phyloP scores from a whole-genome alignment of 1,140 invertebrate species.

The Papilio helenus region DNA sequence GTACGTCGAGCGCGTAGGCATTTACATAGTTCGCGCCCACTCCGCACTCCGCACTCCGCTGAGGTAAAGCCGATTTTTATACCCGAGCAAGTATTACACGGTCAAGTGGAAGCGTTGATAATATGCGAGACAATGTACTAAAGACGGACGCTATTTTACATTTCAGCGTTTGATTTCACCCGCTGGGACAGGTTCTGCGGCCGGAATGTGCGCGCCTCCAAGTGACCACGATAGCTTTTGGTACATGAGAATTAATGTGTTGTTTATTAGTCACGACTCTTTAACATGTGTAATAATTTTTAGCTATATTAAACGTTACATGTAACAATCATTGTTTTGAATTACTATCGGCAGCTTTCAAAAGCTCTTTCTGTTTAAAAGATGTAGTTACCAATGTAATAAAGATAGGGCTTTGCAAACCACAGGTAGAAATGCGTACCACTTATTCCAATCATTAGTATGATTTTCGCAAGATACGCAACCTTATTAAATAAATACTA shows the following conservation, averaged over 20 bases:
- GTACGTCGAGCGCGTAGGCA: slow-evolving; percentile 69
- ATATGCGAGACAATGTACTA: slow-evolving; percentile 59
- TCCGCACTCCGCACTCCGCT: slow-evolving; percentile 39
- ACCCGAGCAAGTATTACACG: slow-evolving; percentile 72
- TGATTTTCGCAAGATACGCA: background rate
- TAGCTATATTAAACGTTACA: background rate
- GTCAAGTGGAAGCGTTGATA: slow-evolving; percentile 66
- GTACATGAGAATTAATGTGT: slow-evolving; percentile 16
- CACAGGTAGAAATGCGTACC: background rate
- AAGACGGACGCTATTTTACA: slow-evolving; percentile 59
- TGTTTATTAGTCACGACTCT: slow-evolving; percentile 24
- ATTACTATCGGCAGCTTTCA: background rate
- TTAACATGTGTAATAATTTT: background rate
- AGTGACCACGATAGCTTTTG: slow-evolving; percentile 25
- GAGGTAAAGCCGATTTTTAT: slow-evolving; percentile 62
- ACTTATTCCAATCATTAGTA: background rate
- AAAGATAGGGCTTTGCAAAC: background rate
- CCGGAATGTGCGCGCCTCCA: slow-evolving; percentile 62
- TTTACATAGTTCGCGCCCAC: slow-evolving; percentile 74
- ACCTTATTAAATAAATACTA: background rate
- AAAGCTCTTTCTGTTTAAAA: background rate
- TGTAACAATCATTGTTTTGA: background rate
- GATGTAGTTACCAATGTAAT: background rate
- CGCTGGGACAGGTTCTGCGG: slow-evolving; percentile 71
- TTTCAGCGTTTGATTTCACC: slow-evolving; percentile 69